Evolutionary conservation across 2,888 invertebrate species (phyloP).

Genomic region (Laspeyria flexula): DNA sequence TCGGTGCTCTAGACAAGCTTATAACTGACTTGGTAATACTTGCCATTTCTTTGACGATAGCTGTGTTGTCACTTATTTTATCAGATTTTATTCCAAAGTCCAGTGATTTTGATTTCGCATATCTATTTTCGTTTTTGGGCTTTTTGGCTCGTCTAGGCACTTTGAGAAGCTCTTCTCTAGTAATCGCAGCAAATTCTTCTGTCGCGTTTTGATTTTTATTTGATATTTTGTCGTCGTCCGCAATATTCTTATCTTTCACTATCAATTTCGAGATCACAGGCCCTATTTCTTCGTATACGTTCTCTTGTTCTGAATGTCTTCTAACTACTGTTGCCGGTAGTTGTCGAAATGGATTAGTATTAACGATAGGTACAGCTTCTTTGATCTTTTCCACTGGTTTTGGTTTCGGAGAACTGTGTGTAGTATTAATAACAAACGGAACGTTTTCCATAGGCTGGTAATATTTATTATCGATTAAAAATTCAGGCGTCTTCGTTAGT

Average conservation of each 20-base stretch:
- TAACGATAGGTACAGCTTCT: constrained; percentile 25
- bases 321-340: constrained; percentile 36
- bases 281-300: constrained; percentile 80
- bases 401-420: constrained; percentile 6
- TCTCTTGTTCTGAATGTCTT: constrained; percentile 65
- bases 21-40: constrained; percentile 72
- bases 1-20: constrained; percentile 71
- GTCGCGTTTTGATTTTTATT: constrained; percentile 49
- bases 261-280: constrained; percentile 40
- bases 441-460: constrained; percentile 75
- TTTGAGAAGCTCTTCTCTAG: constrained; percentile 73
- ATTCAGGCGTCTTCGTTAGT: constrained; percentile 67
- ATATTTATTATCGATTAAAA: constrained; percentile 73
- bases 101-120: constrained; percentile 30
- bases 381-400: constrained; percentile 42
- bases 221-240: constrained; percentile 77
- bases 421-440: constrained; percentile 70
- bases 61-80: constrained; percentile 16
- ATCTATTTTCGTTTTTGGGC: constrained; percentile 59
- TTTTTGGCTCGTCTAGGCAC: constrained; percentile 75
- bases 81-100: constrained; percentile 20
- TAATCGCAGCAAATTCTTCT: constrained; percentile 62
- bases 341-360: constrained; percentile 47
- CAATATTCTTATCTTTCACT: constrained; percentile 63
- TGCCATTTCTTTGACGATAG: constrained; percentile 56